Evolutionary conservation across 2,113 vertebrate species (phyloP).

Genomic region (Carettochelys insculpta): DNA sequence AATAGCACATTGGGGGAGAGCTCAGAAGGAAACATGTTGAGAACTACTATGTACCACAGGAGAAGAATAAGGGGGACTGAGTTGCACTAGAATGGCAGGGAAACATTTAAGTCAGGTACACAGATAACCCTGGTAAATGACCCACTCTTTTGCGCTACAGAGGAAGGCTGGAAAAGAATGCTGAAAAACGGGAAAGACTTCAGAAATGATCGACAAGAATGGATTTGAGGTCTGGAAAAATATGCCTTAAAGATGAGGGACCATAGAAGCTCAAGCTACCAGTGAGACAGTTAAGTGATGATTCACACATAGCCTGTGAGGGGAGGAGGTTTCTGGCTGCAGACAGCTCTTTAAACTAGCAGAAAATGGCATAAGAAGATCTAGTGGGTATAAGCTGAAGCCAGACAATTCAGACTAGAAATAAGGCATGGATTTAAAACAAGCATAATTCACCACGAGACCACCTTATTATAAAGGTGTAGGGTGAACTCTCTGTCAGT

Average conservation of each 20-base stretch:
- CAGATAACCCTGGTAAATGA: too few species aligned
- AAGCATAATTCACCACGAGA: not conserved
- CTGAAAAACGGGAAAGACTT: not conserved
- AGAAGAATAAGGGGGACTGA: not conserved
- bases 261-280: not conserved
- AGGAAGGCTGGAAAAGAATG: not conserved
- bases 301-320: not conserved
- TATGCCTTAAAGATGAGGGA: not conserved
- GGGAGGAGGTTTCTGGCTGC: not conserved
- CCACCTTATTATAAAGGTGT: not conserved
- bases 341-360: not conserved
- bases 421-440: not conserved
- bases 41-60: not conserved
- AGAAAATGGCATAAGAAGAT: not conserved
- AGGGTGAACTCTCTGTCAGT: not conserved
- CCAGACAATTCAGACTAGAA: not conserved
- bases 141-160: too few species aligned
- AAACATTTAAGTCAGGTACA: too few species aligned
- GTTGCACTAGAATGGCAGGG: too few species aligned
- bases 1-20: too few species aligned
- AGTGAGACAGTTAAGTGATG: not conserved
- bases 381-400: not conserved
- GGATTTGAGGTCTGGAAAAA: not conserved
- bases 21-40: too few species aligned
- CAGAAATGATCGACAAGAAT: not conserved